phyloP scores from a whole-genome alignment of 2,888 invertebrate species.

The Leptinotarsa haldemani region DNA sequence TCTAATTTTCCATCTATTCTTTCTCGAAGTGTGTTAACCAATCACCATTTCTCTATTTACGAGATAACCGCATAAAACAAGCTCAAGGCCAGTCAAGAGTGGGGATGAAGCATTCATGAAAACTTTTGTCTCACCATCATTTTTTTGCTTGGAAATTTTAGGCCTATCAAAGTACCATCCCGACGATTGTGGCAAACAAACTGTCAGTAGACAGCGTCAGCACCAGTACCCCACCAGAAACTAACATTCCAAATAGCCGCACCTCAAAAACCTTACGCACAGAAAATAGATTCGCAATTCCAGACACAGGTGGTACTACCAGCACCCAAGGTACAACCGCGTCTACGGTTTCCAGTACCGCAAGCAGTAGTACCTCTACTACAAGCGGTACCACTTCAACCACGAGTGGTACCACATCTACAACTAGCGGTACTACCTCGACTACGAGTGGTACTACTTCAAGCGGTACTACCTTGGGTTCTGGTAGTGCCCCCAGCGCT shows the following conservation, averaged over 20 bases:
- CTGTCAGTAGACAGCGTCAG: constrained; percentile 44
- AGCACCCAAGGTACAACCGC: constrained; percentile 21
- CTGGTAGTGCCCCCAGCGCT: constrained; percentile 11
- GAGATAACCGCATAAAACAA: constrained; percentile 20
- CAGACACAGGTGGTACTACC: not conserved
- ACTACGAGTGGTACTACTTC: not conserved
- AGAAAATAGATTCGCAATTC: not conserved
- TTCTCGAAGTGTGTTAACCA: constrained; percentile 26
- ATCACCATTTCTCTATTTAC: constrained; percentile 46
- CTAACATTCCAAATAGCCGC: constrained; percentile 32
- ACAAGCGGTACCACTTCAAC: constrained; percentile 29
- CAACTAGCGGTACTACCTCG: not conserved
- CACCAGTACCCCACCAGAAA: constrained; percentile 39
- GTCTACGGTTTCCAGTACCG: constrained; percentile 18
- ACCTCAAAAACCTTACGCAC: constrained; percentile 18
- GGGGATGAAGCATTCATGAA: constrained; percentile 17
- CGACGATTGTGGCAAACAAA: constrained; percentile 45
- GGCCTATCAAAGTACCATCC: constrained; percentile 51
- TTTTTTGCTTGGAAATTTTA: constrained; percentile 46
- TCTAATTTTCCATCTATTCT: constrained; percentile 34
- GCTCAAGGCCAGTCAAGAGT: constrained; percentile 26
- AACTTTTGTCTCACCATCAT: constrained; percentile 27
- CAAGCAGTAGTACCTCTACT: constrained; percentile 29
- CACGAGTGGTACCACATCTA: constrained; percentile 28
- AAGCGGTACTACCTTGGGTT: not conserved